Conservation (phyloP, 2,113 vertebrate genomes). For the Pelecanus crispus region DNA sequence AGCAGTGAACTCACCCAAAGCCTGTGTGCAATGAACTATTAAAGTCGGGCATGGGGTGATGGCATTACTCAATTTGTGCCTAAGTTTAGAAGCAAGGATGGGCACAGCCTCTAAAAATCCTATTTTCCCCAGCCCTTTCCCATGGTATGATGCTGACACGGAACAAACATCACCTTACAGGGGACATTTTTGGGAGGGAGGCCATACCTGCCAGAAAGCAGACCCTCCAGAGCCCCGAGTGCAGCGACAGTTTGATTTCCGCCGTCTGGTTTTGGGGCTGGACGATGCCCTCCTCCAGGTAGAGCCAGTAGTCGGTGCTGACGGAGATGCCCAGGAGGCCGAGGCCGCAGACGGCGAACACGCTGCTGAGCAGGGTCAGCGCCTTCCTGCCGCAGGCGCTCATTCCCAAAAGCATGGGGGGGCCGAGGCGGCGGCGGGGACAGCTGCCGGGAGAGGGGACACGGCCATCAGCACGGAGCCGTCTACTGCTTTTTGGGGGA, state of each 20-base stretch:
- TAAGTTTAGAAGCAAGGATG: neutral
- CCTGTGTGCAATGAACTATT: neutral
- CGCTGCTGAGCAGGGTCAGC: constrained; percentile 91
- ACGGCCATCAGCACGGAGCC: rapidly evolving
- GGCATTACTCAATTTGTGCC: neutral
- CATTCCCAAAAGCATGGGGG: constrained; percentile 70
- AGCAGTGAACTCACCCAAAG: neutral
- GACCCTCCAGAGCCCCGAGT: constrained; percentile 93
- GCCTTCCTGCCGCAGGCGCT: constrained; percentile 87
- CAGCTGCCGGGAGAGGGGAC: neutral
- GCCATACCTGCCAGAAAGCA: constrained; percentile 88
- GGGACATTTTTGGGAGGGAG: rapidly evolving
- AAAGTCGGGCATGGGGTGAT: rapidly evolving
- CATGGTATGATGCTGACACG: rapidly evolving
- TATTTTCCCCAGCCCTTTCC: neutral
- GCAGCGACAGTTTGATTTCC: constrained; percentile 86
- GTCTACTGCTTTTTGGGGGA: rapidly evolving
- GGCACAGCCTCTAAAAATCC: neutral
- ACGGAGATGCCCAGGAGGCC: constrained; percentile 91
- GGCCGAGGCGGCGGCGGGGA: neutral
- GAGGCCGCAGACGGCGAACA: constrained; percentile 88
- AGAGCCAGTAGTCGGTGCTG: constrained; percentile 97
- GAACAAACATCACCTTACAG: neutral
- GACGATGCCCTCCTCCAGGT: constrained; percentile 89
- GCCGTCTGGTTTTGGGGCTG: constrained; percentile 89